Evolutionary conservation across 2,888 invertebrate species (phyloP), one percentile per base, ranked within the genome.

Genomic region (Trichogramma dendrolimi): DNA sequence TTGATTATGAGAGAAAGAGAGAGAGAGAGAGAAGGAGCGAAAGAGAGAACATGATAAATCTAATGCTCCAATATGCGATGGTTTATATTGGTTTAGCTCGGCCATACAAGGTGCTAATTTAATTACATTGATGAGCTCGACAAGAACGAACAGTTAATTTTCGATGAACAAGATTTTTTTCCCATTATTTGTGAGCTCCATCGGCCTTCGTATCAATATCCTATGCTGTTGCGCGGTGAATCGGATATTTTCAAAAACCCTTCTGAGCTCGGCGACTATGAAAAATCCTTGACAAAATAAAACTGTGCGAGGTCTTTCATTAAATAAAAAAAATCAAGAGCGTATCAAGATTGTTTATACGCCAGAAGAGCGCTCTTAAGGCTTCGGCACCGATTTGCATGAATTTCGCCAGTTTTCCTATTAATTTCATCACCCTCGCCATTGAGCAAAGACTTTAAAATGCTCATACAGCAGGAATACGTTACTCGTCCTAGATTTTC

Each of bases 401-500:
- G 66, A 66, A 66, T 66, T 66, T 66, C 66, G 58, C 59, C 66
- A 66, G 63, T 62, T 66, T 66, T 52, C 57, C 66, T 66, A 64
- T 64, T 66, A 66, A 66, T 66, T 63, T 66, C 66, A 53, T 60
- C 66, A 66, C 51, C 44, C 43, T 53, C 63, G 60, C 58, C 65
- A 63, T 66, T 63, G 61, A 66, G 63, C 63, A 61, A 66, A 66
- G 47, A 42, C 55, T 66, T 27, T 61, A 59, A 59, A 61, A 54
- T 58, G 54, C 58, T 48, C 38, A 46, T 53, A 60, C 43, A 56
- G 57, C 61, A 60, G 61, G 56, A 49, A 66, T 61, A 57, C 58
- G 62, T 62, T 62, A 60, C 60, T 62, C 64, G 66, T 62, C 64
- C 66, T 66, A 62, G 62, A 66, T 66, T 66, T 62, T 56, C 56